Conservation (phyloP, 2,113 vertebrate species). For the Labrus mixtus region DNA sequence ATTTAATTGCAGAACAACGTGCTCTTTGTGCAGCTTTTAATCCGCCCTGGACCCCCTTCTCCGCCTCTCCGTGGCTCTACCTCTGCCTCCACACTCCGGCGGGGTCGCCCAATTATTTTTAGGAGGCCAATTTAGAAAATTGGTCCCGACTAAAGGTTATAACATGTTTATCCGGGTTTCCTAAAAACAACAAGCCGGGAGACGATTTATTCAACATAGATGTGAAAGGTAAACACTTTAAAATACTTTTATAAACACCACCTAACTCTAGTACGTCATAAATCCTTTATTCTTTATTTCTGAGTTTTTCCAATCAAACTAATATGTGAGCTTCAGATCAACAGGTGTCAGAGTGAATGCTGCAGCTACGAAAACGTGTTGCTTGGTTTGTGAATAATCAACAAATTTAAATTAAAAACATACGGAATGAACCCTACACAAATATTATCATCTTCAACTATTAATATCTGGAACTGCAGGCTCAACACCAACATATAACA, state of each 20-base stretch:
- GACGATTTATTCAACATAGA: no score
- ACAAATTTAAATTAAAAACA: background rate
- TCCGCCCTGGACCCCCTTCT: conserved; percentile 72
- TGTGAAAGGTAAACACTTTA: background rate
- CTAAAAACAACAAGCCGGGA: background rate
- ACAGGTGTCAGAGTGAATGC: background rate
- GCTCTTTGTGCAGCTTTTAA: conserved; percentile 83
- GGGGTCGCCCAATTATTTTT: conserved; percentile 59
- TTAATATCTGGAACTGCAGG: background rate
- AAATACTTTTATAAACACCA: no score
- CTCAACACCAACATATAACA: background rate
- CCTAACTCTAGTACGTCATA: background rate
- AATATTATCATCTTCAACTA: background rate
- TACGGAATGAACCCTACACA: background rate
- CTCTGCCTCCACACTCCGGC: conserved; percentile 50
- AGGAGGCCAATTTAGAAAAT: conserved; percentile 57
- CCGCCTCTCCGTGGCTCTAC: conserved; percentile 20
- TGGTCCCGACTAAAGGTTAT: background rate
- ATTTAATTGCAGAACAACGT: conserved; percentile 82
- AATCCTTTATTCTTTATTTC: background rate
- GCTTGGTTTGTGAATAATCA: background rate
- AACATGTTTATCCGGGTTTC: background rate
- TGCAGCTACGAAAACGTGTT: background rate
- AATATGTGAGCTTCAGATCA: background rate
- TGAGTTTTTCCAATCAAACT: background rate